Percentiles rank a stretch among this genome's conserved stretches.
Conservation (phyloP, 2,113 vertebrate genomes). For the Noturus placidus region DNA sequence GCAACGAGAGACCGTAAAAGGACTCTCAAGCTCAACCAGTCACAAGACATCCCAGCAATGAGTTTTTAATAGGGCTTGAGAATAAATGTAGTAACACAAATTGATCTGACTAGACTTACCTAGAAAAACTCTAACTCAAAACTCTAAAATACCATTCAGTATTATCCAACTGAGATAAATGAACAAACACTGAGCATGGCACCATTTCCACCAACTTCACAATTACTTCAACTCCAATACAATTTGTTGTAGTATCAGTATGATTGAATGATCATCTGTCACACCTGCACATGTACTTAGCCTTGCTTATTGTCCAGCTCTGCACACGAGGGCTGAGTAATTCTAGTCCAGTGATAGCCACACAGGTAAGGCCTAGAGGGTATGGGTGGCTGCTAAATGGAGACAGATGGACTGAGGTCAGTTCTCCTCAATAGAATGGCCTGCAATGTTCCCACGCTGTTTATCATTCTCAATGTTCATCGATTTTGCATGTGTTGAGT, state of each 20-base stretch:
- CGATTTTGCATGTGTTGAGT: conserved; percentile 70
- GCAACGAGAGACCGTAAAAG: not conserved
- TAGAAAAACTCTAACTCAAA: not conserved
- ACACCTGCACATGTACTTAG: conserved; percentile 15
- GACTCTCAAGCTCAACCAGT: not conserved
- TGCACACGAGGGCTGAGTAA: conserved; percentile 72
- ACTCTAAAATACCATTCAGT: not conserved
- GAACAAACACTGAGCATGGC: not conserved
- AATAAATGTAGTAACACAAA: not conserved
- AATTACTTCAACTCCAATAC: not conserved
- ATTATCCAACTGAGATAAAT: not conserved
- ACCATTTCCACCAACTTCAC: not conserved
- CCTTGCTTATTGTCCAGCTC: conserved; percentile 61
- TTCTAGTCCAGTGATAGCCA: conserved; percentile 67
- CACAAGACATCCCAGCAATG: not conserved
- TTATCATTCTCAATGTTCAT: conserved; percentile 68
- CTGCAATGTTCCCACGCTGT: conserved; percentile 62
- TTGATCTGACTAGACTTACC: not conserved
- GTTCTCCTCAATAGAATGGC: conserved; percentile 65
- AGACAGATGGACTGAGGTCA: conserved; percentile 73
- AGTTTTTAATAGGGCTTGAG: not conserved
- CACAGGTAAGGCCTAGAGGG: conserved; percentile 65
- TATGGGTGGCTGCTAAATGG: conserved; percentile 54
- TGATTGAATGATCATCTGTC: not conserved
- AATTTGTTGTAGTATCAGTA: conserved; percentile 44